Base-by-base conservation (phyloP, 2,797 vertebrate species). In the Crypturellus tataupa region DNA sequence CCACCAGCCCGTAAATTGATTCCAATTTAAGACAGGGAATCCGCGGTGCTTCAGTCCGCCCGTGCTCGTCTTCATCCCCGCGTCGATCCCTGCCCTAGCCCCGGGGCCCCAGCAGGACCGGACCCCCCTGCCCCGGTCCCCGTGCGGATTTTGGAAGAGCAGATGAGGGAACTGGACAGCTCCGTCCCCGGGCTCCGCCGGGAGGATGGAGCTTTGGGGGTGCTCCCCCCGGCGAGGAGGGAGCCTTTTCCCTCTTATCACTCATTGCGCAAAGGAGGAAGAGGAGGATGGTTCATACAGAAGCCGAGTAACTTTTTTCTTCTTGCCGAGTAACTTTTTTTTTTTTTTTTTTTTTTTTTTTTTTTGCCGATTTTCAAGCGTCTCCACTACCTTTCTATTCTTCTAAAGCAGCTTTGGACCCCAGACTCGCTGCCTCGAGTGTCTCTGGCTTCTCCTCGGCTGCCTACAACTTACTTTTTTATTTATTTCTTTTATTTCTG, bases 101-200 rank as follows among this genome's bases (percentile, higher is more conserved):
- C 29, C 51, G 8, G 27, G 60, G 33, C 35, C 31, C 12, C 37
- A 27, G 51, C 0, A 6, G 44, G 58, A 18, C 10, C 15, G 8
- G 37, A 3, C 2, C 3, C 27, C 4, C 1, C 12, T 2, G 1
- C 18, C 33, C 9, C 0, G 18, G 9, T 6, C 58, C 51, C 47
- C 55, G 29, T 1, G 1, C 1, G 3, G 0, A 19, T 35, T 23
- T 10, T 3, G 4, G 67, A 0, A 8, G 19, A 78, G 40, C 53
- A 2, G 33, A 47, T 39, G n/a, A n/a, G 64, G 49, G 58, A 29
- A 12, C 35, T 6, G 64, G 24, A 0, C 3, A 80, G 10, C 11
- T 80, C 62, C 5, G 0, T 1, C 10, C 55, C 56, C 33, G 8
- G 23, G 1, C 3, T 12, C 8, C 2, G 2, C 8, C 0, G 7